Conservation (phyloP, 1,140 invertebrate species). For the Drosophila lacertosa region DNA sequence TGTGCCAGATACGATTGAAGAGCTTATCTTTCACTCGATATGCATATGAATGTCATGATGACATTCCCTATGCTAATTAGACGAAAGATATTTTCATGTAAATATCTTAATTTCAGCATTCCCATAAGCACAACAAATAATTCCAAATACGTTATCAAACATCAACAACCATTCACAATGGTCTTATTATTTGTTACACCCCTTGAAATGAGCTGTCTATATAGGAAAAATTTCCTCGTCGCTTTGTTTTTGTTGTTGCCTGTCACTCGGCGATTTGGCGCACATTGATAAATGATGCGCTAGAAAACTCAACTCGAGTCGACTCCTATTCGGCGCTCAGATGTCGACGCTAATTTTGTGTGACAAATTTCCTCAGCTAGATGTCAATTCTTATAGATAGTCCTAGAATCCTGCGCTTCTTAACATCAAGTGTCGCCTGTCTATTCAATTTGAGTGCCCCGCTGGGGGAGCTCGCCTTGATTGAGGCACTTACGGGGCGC, state of each 20-base stretch:
- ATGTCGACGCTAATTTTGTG: conserved; percentile 68
- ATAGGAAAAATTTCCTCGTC: conserved; percentile 22
- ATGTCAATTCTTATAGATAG: conserved; percentile 62
- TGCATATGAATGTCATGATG: conserved; percentile 29
- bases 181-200: not conserved
- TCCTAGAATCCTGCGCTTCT: not conserved
- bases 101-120: conserved; percentile 10
- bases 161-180: not conserved
- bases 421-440: conserved; percentile 32
- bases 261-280: conserved; percentile 68
- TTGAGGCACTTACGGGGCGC: conserved; percentile 31
- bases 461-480: conserved; percentile 27
- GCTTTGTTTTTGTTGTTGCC: conserved; percentile 72
- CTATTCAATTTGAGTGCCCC: conserved; percentile 42
- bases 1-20: conserved; percentile 1
- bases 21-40: conserved; percentile 32
- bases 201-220: not conserved
- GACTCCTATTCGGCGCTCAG: conserved; percentile 18
- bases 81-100: conserved; percentile 2
- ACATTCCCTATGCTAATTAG: conserved; percentile 22
- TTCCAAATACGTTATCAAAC: conserved; percentile 17
- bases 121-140: not conserved
- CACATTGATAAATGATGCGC: conserved; percentile 76
- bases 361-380: conserved; percentile 64
- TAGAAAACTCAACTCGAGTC: conserved; percentile 18